Evolutionary conservation across 2,888 invertebrate genomes (phyloP).

Genomic region (Agrotis puta): DNA sequence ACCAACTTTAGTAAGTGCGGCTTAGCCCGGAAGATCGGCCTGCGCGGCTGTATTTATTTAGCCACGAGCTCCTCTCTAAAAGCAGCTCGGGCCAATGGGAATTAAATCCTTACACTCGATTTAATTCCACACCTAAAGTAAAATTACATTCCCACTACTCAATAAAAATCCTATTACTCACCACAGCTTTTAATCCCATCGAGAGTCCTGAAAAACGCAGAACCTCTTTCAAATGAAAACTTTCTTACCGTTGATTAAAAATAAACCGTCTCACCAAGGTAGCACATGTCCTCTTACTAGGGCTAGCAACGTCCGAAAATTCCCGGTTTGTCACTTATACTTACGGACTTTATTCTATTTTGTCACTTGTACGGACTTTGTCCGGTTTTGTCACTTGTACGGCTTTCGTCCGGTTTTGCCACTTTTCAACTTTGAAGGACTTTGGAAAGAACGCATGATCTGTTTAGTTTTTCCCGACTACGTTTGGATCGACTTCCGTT

Average conservation of each 20-base stretch:
- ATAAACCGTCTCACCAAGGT: constrained; percentile 42
- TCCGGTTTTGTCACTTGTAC: too few species aligned
- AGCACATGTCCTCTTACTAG: constrained; percentile 37
- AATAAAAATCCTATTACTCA: constrained; percentile 43
- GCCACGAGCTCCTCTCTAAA: too few species aligned
- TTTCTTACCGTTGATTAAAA: constrained; percentile 58
- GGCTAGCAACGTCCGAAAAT: background rate
- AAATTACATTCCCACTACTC: constrained; percentile 3
- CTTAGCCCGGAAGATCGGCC: too few species aligned
- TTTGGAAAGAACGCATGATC: too few species aligned
- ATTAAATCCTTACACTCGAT: background rate
- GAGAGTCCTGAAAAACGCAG: constrained; percentile 2
- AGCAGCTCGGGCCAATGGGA: too few species aligned
- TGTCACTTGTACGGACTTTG: background rate
- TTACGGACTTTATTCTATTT: background rate
- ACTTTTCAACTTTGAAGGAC: too few species aligned
- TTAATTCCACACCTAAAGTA: background rate
- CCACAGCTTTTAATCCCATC: constrained; percentile 26
- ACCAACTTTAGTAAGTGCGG: too few species aligned
- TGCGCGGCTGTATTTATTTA: too few species aligned
- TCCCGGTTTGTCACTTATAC: background rate
- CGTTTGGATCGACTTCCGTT: too few species aligned
- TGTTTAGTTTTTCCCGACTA: too few species aligned
- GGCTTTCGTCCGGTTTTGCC: too few species aligned
- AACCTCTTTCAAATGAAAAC: constrained; percentile 41